A percentile compares a stretch with the other conserved stretches of the same genome.
Evolutionary conservation across 1,140 invertebrate species (phyloP).

Genomic region (Neodiprion pinetum): DNA sequence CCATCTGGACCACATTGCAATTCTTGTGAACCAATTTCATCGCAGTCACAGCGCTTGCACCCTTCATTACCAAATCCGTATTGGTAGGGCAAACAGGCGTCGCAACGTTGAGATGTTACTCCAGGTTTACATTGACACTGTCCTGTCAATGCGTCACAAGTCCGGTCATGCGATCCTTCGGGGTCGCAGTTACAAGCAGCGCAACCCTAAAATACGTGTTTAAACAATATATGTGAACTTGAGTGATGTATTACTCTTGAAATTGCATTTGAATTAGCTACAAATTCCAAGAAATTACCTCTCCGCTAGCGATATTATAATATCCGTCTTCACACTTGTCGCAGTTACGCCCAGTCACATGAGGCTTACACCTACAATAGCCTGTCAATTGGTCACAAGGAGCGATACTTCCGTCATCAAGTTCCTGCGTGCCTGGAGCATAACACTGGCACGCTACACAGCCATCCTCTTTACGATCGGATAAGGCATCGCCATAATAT

Average conservation of each 20-base stretch:
- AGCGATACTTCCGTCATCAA: slow-evolving; percentile 70
- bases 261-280: too few relatives aligned
- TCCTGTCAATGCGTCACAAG: slow-evolving; percentile 81
- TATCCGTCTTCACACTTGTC: slow-evolving; percentile 87
- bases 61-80: slow-evolving; percentile 90
- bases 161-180: slow-evolving; percentile 83
- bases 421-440: slow-evolving; percentile 76
- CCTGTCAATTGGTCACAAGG: slow-evolving; percentile 84
- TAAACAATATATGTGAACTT: too few relatives aligned
- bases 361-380: slow-evolving; percentile 84
- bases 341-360: slow-evolving; percentile 89
- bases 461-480: slow-evolving; percentile 82
- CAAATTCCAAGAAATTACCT: slow-evolving; percentile 52
- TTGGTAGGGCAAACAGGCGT: slow-evolving; percentile 83
- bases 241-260: too few relatives aligned
- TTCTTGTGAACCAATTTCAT: slow-evolving; percentile 83
- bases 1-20: slow-evolving; percentile 84
- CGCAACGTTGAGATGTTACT: slow-evolving; percentile 84
- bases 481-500: slow-evolving; percentile 88
- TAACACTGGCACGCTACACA: slow-evolving; percentile 90
- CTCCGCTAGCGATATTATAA: slow-evolving; percentile 81
- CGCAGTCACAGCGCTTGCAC: slow-evolving; percentile 88
- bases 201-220: slow-evolving; percentile 70
- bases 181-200: slow-evolving; percentile 85
- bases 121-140: slow-evolving; percentile 88